These are phyloP conservation scores for Bothrops jararaca DNA, from an alignment of 2,113 vertebrate genomes.

Conservation along the genomic window DNA sequence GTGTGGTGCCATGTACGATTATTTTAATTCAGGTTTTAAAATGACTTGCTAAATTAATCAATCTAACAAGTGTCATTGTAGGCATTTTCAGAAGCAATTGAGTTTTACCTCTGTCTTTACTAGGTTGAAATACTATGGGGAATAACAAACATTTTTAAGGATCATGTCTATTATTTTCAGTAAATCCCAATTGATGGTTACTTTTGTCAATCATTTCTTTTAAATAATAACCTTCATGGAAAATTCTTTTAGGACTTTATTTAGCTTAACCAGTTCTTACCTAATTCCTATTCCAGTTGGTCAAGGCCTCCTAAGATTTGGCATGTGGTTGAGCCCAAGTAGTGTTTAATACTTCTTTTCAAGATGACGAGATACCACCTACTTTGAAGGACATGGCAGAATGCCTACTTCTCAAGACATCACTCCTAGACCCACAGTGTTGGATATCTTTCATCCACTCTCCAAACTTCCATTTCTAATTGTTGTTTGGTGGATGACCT, in stretches of 20 bases:
- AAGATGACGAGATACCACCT: neutral
- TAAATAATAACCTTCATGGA: neutral
- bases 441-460: neutral
- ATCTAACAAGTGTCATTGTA: neutral
- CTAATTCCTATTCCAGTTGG: neutral
- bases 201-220: neutral
- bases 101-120: conserved; percentile 21
- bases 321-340: neutral
- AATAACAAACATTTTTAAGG: conserved; percentile 13
- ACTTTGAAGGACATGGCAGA: neutral
- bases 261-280: neutral
- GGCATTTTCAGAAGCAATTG: conserved; percentile 33
- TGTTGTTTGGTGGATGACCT: neutral
- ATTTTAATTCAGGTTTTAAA: neutral
- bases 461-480: neutral
- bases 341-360: neutral
- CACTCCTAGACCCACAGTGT: neutral
- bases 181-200: neutral
- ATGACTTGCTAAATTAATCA: conserved; percentile 29
- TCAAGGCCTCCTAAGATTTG: neutral
- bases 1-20: neutral
- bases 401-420: neutral
- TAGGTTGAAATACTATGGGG: neutral
- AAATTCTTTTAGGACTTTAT: neutral
- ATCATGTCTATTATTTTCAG: neutral